phyloP scores from a whole-genome alignment of 2,113 vertebrate genomes.

The Tapirus terrestris region DNA sequence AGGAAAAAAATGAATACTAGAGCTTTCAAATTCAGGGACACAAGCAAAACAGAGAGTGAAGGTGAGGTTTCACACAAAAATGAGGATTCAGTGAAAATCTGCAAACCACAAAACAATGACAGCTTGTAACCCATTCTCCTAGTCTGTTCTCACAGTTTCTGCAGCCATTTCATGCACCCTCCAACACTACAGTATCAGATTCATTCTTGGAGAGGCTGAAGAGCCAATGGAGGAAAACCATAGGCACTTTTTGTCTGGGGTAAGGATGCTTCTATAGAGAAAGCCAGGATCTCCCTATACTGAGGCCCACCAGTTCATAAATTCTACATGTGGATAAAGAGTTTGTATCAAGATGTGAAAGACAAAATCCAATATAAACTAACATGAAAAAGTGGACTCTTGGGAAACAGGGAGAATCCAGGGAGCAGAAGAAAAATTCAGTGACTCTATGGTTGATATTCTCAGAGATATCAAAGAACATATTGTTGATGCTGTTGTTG shows the following conservation, averaged over 20 bases:
- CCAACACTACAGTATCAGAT: not conserved
- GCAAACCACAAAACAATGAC: not conserved
- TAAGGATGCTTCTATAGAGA: not conserved
- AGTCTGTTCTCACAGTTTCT: not conserved
- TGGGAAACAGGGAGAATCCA: not conserved
- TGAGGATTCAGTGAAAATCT: not conserved
- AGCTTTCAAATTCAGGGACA: not conserved
- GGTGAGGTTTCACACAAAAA: not conserved
- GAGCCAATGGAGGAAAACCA: not conserved
- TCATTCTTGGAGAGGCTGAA: not conserved
- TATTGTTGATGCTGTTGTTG: not conserved
- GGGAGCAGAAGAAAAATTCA: not conserved
- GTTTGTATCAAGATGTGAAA: not conserved
- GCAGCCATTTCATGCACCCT: rapidly evolving
- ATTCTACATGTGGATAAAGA: not conserved
- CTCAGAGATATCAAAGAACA: not conserved
- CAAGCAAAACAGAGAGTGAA: not conserved
- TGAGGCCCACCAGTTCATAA: not conserved
- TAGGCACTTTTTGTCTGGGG: not conserved
- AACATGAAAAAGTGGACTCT: not conserved
- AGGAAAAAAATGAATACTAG: not conserved
- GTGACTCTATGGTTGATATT: not conserved
- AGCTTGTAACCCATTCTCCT: not conserved
- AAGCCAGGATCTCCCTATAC: not conserved
- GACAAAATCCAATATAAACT: not conserved